Conservation (phyloP, 2,797 vertebrate species). For the Pseudochirops corinnae region DNA sequence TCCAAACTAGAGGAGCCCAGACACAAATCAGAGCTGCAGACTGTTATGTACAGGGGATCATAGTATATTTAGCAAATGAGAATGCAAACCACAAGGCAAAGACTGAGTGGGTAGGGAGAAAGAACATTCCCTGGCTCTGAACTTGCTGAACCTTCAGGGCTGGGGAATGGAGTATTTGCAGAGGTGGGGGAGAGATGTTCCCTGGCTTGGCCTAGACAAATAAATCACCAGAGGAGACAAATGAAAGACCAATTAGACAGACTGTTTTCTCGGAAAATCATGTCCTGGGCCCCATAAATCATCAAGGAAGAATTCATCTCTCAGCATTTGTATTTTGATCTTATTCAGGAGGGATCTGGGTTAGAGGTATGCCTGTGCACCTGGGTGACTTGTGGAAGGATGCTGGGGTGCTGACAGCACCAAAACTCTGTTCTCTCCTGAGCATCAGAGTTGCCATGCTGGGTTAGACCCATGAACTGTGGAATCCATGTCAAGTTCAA, state of each 20-base stretch:
- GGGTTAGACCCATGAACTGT: background rate
- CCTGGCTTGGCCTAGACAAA: conserved; percentile 77
- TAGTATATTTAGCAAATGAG: conserved; percentile 81
- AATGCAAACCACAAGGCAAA: conserved; percentile 75
- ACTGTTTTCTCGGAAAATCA: conserved; percentile 75
- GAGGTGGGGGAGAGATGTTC: conserved; percentile 72
- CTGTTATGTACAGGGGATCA: conserved; percentile 65
- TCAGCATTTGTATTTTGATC: conserved; percentile 1
- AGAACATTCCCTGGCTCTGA: conserved; percentile 81
- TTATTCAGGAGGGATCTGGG: background rate
- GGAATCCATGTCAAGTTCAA: background rate
- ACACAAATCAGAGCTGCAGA: conserved; percentile 69
- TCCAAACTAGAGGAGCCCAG: conserved; percentile 71
- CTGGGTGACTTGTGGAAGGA: conserved; percentile 63
- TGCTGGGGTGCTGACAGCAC: background rate
- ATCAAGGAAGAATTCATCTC: conserved; percentile 48
- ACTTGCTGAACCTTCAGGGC: conserved; percentile 80
- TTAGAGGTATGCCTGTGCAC: conserved; percentile 29
- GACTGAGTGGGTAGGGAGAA: conserved; percentile 78
- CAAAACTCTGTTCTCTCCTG: background rate
- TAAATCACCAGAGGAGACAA: conserved; percentile 76
- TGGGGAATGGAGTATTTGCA: conserved; percentile 71
- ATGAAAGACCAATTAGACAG: conserved; percentile 77
- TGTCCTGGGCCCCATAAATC: conserved; percentile 75
- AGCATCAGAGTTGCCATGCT: background rate